Conservation (phyloP, 2,888 invertebrate genomes). For the Sminthurinus aureus region DNA sequence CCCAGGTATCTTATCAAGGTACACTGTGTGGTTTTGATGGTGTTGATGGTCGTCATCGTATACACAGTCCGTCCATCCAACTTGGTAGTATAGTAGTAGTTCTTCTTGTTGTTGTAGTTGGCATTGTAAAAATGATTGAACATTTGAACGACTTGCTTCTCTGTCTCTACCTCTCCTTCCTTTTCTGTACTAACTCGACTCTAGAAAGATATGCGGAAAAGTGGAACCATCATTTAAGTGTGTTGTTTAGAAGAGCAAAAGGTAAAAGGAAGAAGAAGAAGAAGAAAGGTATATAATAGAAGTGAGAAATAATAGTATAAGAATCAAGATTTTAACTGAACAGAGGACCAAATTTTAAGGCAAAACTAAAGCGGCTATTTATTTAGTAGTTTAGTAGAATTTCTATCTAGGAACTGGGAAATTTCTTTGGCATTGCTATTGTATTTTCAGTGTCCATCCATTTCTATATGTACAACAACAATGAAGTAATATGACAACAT, state of each 20-base stretch:
- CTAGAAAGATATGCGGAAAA: slow-evolving; percentile 23
- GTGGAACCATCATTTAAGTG: slow-evolving; percentile 15
- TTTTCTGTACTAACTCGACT: too few species aligned
- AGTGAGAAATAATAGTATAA: background rate
- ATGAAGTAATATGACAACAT: background rate
- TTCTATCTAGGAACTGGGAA: background rate
- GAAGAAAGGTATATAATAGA: too few species aligned
- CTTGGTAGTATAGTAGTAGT: background rate
- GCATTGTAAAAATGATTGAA: slow-evolving; percentile 22
- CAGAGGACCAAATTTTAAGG: background rate
- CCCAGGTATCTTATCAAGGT: slow-evolving; percentile 23
- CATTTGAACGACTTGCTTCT: slow-evolving; percentile 17
- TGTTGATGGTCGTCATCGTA: background rate
- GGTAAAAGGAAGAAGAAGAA: slow-evolving; percentile 15
- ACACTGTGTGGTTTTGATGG: background rate
- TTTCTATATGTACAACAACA: background rate
- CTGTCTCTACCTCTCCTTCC: background rate
- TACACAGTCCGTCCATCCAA: background rate
- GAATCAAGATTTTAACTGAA: background rate
- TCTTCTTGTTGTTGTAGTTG: background rate
- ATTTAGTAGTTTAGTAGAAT: background rate
- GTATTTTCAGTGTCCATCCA: background rate
- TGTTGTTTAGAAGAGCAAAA: slow-evolving; percentile 25
- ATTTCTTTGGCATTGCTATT: background rate
- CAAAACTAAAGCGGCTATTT: slow-evolving; percentile 1